A percentile compares a stretch with the other conserved stretches of the same genome.
Evolutionary conservation across 2,888 invertebrate species (phyloP).

Genomic region (Drosophila stalkeri): DNA sequence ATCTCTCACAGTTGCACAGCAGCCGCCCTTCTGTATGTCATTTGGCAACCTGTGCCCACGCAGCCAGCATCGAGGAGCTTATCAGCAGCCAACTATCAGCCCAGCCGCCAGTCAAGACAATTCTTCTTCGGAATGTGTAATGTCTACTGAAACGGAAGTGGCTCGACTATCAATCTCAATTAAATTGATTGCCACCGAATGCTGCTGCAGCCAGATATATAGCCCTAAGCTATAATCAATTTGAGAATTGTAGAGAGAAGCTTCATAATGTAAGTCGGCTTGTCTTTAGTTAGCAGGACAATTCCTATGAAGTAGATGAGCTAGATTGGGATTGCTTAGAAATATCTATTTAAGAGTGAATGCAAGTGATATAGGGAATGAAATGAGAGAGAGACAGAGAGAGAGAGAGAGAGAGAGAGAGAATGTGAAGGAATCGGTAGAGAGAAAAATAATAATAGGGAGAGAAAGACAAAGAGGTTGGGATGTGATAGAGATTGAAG

Average conservation of each 20-base stretch:
- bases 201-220: slow-evolving; percentile 2
- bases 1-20: slow-evolving; percentile 19
- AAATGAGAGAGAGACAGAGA: neutral
- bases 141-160: slow-evolving; percentile 74
- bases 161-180: slow-evolving; percentile 75
- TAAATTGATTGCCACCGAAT: slow-evolving; percentile 72
- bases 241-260: neutral
- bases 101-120: slow-evolving; percentile 30
- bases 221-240: neutral
- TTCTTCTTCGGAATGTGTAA: slow-evolving; percentile 72
- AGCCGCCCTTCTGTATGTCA: slow-evolving; percentile 29
- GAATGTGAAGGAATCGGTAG: too few relatives aligned
- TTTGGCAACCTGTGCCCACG: slow-evolving; percentile 62
- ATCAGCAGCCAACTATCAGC: slow-evolving; percentile 64
- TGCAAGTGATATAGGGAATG: neutral
- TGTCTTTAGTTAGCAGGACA: neutral
- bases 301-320: neutral
- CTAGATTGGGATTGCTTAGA: neutral
- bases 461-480: neutral
- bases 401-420: neutral
- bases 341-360: neutral
- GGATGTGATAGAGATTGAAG: too few relatives aligned
- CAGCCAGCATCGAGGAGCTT: slow-evolving; percentile 38
- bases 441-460: neutral
- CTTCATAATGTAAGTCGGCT: neutral